Conservation (phyloP, 2,113 vertebrate species). For the Syngnathus floridae region DNA sequence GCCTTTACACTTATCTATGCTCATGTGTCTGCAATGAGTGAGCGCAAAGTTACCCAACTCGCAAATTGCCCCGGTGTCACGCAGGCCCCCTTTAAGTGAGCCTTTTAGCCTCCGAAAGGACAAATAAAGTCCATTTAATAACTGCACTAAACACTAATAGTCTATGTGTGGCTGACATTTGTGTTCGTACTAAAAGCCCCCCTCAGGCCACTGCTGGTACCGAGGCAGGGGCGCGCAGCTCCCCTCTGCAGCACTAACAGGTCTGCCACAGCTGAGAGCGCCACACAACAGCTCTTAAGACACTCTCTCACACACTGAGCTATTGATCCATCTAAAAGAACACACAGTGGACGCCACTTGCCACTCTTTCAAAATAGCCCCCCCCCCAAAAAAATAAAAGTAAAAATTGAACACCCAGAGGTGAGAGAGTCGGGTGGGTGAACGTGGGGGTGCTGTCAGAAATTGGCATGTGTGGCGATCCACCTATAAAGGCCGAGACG, state of each 20-base stretch:
- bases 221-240: constrained; percentile 67
- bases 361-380: constrained; percentile 70
- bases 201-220: constrained; percentile 72
- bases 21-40: constrained; percentile 58
- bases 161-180: constrained; percentile 78
- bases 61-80: constrained; percentile 74
- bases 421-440: not conserved
- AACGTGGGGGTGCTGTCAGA: constrained; percentile 27
- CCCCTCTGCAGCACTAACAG: constrained; percentile 80
- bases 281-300: constrained; percentile 85
- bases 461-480: constrained; percentile 37
- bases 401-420: constrained; percentile 41
- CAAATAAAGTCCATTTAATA: constrained; percentile 83
- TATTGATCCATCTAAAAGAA: constrained; percentile 84
- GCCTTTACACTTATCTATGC: constrained; percentile 67
- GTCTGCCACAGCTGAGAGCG: constrained; percentile 79
- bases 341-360: constrained; percentile 72
- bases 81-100: constrained; percentile 70
- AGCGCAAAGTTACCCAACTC: constrained; percentile 68
- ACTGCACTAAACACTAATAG: constrained; percentile 77
- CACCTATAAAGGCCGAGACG: constrained; percentile 34
- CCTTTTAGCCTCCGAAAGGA: constrained; percentile 80
- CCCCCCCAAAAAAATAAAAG: not conserved
- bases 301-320: constrained; percentile 80
- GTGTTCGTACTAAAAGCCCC: constrained; percentile 80